Conservation (phyloP, 2,888 invertebrate species). For the Sesia apiformis region DNA sequence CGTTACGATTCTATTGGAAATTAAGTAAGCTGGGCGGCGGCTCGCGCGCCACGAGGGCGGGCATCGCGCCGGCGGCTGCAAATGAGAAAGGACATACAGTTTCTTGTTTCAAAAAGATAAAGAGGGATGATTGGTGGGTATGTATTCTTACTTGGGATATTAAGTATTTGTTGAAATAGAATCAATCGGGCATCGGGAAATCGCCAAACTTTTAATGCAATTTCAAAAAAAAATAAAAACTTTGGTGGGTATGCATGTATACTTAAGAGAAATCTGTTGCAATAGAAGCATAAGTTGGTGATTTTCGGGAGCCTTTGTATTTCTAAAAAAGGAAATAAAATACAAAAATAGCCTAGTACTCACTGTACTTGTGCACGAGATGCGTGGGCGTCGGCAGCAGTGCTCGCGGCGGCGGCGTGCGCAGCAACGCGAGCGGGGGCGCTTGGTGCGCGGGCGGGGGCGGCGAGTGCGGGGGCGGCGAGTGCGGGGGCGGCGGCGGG, state of each 20-base stretch:
- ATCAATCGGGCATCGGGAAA: too few relatives aligned
- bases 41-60: constrained; percentile 52
- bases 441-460: constrained; percentile 5
- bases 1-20: constrained; percentile 15
- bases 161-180: too few relatives aligned
- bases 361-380: constrained; percentile 9
- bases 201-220: too few relatives aligned
- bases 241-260: too few relatives aligned
- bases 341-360: neutral
- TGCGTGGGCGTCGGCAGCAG: constrained; percentile 8
- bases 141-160: too few relatives aligned
- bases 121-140: too few relatives aligned
- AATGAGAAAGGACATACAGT: constrained; percentile 3
- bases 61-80: constrained; percentile 34
- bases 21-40: constrained; percentile 48
- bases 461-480: constrained; percentile 41
- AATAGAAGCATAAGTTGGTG: too few relatives aligned
- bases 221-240: too few relatives aligned
- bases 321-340: too few relatives aligned
- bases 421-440: constrained; percentile 7
- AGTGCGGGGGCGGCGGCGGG: constrained; percentile 61
- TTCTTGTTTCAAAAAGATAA: too few relatives aligned
- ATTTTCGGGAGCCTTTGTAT: too few relatives aligned
- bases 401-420: constrained; percentile 5
- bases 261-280: too few relatives aligned